Evolutionary conservation across 2,113 vertebrate genomes (phyloP).

Genomic region (Charadrius vociferus): DNA sequence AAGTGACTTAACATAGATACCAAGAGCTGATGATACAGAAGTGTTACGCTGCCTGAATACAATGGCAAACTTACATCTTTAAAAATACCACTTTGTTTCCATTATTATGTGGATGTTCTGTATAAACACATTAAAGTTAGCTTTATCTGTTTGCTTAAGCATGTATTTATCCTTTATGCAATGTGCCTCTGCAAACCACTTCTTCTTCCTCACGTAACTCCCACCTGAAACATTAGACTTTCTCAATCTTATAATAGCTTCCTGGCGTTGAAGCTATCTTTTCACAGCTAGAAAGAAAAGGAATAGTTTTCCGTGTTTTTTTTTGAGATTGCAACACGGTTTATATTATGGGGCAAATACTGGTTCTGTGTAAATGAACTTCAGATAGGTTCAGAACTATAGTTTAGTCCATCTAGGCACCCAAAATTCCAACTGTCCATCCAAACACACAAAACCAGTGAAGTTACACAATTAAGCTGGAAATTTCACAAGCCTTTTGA

Average conservation of each 20-base stretch:
- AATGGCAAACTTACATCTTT: neutral
- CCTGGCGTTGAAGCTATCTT: neutral
- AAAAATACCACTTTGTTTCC: neutral
- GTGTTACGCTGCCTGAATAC: neutral
- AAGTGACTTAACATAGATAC: neutral
- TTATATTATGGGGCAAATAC: neutral
- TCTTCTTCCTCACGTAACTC: neutral
- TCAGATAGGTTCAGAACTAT: neutral
- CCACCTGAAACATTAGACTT: neutral
- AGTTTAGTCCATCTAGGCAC: neutral
- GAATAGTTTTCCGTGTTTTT: neutral
- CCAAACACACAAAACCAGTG: neutral
- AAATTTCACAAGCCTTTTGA: neutral
- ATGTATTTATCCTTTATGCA: neutral
- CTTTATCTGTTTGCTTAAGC: neutral
- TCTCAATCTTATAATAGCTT: neutral
- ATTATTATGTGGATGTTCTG: neutral
- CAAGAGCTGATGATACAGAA: neutral
- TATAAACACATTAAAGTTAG: neutral
- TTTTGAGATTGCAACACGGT: neutral
- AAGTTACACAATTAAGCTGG: neutral
- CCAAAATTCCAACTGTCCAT: neutral
- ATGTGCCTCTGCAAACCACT: neutral
- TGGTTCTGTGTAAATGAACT: neutral
- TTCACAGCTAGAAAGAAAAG: neutral